These are phyloP conservation scores for Triplophysa siluroides DNA, from an alignment of 2,113 vertebrate species.

Conservation along the genomic window DNA sequence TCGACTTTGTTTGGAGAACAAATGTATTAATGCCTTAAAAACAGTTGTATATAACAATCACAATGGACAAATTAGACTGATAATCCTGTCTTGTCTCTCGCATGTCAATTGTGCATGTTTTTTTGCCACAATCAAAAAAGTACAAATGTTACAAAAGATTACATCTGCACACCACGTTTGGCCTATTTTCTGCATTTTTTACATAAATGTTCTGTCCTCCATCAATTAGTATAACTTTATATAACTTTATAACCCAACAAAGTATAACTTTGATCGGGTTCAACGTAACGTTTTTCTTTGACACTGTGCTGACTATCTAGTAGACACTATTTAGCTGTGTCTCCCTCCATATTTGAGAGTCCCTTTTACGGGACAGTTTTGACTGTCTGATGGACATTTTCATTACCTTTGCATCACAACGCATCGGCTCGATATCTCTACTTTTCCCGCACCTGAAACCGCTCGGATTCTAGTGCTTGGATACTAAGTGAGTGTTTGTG, in stretches of 20 bases:
- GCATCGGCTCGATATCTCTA: conserved; percentile 49
- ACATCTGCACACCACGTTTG: conserved; percentile 12
- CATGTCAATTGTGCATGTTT: conserved; percentile 51
- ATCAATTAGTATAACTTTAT: too few relatives aligned
- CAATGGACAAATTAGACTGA: conserved; percentile 43
- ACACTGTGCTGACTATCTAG: conserved; percentile 42
- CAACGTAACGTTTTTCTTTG: conserved; percentile 5
- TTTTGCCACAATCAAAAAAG: conserved; percentile 33
- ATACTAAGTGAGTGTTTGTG: neutral
- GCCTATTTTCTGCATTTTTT: neutral
- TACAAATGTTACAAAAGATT: conserved; percentile 18
- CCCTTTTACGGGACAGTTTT: conserved; percentile 58
- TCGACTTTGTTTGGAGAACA: conserved; percentile 29
- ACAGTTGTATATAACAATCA: conserved; percentile 55
- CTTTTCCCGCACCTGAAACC: conserved; percentile 1
- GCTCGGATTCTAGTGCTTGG: neutral
- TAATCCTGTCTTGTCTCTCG: conserved; percentile 46
- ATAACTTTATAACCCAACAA: too few relatives aligned
- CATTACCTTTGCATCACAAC: conserved; percentile 67
- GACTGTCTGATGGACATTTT: conserved; percentile 66
- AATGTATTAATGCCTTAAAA: conserved; percentile 55
- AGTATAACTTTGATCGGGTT: neutral
- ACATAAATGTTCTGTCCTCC: neutral
- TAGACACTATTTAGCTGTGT: conserved; percentile 21
- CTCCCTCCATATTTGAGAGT: conserved; percentile 26